Evolutionary conservation across 2,888 invertebrate species (phyloP).

Genomic region (Hecatera dysodea): DNA sequence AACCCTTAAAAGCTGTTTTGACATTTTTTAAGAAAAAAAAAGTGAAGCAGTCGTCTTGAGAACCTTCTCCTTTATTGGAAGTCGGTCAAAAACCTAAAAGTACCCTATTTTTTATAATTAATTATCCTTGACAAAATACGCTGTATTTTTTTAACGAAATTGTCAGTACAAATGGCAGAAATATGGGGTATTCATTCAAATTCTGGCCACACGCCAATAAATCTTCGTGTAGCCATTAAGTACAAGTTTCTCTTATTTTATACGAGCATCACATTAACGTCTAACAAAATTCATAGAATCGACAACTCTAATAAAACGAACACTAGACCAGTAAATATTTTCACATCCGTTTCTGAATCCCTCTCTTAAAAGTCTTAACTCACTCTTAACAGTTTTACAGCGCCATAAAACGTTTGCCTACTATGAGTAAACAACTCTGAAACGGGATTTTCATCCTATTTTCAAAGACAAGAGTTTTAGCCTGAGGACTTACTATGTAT

Average conservation of each 20-base stretch:
- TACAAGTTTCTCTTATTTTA: constrained; percentile 1
- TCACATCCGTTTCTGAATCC: constrained; percentile 47
- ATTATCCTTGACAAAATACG: too few relatives aligned
- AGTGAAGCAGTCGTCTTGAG: too few relatives aligned
- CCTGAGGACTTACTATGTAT: not conserved
- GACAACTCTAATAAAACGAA: constrained; percentile 30
- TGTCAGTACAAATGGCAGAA: too few relatives aligned
- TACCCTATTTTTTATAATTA: too few relatives aligned
- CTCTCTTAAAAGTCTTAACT: constrained; percentile 42
- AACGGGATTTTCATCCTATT: constrained; percentile 17
- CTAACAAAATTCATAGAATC: constrained; percentile 20
- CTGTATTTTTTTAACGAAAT: too few relatives aligned
- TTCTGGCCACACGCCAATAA: not conserved
- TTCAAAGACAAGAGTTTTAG: constrained; percentile 2
- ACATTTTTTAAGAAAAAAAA: too few relatives aligned
- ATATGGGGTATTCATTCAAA: too few relatives aligned
- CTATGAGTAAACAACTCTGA: constrained; percentile 38
- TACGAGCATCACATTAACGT: constrained; percentile 19
- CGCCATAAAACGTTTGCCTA: constrained; percentile 45
- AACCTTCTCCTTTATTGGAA: too few relatives aligned
- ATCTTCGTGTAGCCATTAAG: not conserved
- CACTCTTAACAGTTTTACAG: constrained; percentile 47
- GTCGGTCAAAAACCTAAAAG: too few relatives aligned
- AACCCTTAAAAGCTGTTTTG: too few relatives aligned
- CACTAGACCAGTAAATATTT: constrained; percentile 43